phyloP scores from a whole-genome alignment of 2,888 invertebrate species.

The Stenichneumon culpator region DNA sequence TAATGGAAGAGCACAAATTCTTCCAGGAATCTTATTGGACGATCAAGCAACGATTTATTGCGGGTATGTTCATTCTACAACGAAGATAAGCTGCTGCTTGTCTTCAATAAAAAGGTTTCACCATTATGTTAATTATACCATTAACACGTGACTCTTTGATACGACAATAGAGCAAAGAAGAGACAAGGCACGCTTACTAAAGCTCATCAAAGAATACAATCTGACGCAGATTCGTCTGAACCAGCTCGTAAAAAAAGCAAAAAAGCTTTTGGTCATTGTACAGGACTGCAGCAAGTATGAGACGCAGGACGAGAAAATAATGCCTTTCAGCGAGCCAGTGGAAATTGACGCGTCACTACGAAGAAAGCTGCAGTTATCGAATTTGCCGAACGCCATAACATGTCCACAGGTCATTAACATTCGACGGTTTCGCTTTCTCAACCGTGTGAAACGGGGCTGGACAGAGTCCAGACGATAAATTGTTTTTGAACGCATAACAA shows the following conservation, averaged over 20 bases:
- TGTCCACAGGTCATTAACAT: background rate
- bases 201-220: conserved; percentile 74
- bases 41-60: conserved; percentile 71
- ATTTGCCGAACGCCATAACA: background rate
- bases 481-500: background rate
- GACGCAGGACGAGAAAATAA: conserved; percentile 75
- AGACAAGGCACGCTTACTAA: conserved; percentile 73
- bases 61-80: conserved; percentile 69
- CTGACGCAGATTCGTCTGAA: conserved; percentile 69
- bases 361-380: background rate
- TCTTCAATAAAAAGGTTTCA: background rate
- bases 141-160: no score
- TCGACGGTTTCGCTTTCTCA: conserved; percentile 1
- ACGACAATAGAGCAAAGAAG: conserved; percentile 71
- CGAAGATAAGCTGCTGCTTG: background rate
- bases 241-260: conserved; percentile 70
- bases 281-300: conserved; percentile 79
- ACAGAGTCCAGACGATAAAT: background rate
- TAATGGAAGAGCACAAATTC: conserved; percentile 71
- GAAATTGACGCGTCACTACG: background rate
- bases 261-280: conserved; percentile 72
- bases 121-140: conserved; percentile 1
- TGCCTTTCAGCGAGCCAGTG: conserved; percentile 54
- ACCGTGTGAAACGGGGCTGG: background rate
- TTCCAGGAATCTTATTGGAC: conserved; percentile 72